Percentiles rank a stretch among this genome's conserved stretches.
Conservation (phyloP, 2,113 vertebrate genomes). For the Stegastes partitus region DNA sequence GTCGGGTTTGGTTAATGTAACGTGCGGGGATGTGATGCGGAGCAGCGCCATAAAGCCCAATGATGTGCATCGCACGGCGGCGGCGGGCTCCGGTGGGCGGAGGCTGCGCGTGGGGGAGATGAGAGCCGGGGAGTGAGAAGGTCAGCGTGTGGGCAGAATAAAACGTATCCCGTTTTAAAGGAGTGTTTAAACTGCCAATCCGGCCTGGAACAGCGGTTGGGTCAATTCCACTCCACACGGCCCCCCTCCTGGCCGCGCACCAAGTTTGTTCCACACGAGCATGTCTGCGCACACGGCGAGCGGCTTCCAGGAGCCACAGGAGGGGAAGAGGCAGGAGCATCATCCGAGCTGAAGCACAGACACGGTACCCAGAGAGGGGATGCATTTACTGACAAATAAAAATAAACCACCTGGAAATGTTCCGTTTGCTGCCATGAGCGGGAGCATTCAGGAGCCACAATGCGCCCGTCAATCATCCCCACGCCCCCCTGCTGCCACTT, state of each 20-base stretch:
- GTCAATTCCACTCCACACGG: slow-evolving; percentile 60
- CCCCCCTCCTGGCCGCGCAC: slow-evolving; percentile 8
- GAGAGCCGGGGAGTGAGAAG: slow-evolving; percentile 49
- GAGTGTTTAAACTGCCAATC: slow-evolving; percentile 56
- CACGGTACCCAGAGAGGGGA: neutral
- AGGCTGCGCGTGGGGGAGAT: slow-evolving; percentile 37
- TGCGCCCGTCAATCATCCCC: slow-evolving; percentile 64
- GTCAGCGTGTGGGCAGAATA: slow-evolving; percentile 68
- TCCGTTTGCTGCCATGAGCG: slow-evolving; percentile 39
- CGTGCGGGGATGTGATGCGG: slow-evolving; percentile 67
- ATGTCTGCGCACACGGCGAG: slow-evolving; percentile 17
- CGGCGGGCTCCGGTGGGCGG: slow-evolving; percentile 53
- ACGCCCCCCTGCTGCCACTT: slow-evolving; percentile 43
- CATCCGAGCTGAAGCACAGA: slow-evolving; percentile 16
- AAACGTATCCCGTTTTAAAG: slow-evolving; percentile 53
- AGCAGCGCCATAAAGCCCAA: slow-evolving; percentile 75
- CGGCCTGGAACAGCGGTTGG: slow-evolving; percentile 34
- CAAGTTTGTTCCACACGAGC: slow-evolving; percentile 30
- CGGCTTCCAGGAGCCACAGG: slow-evolving; percentile 50
- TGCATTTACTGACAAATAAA: slow-evolving; percentile 19
- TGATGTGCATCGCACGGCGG: slow-evolving; percentile 60
- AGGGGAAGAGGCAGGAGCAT: neutral
- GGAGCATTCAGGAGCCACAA: slow-evolving; percentile 27
- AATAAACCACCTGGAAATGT: slow-evolving; percentile 22
- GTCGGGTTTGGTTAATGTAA: slow-evolving; percentile 61